phyloP scores from a whole-genome alignment of 2,888 invertebrate species.

The Lasioglossum malachurum region DNA sequence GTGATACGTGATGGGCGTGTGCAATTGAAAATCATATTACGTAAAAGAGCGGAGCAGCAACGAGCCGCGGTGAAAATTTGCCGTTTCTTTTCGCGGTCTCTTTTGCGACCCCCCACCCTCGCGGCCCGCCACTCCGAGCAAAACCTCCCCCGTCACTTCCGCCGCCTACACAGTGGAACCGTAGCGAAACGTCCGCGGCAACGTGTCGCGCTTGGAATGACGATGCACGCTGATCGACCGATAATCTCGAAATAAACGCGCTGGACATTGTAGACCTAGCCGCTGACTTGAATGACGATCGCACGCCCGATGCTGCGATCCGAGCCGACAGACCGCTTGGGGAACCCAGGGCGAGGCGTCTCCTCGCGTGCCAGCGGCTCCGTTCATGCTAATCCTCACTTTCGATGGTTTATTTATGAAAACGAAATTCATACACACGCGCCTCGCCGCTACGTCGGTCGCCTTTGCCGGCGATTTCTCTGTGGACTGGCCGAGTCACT shows the following conservation, averaged over 20 bases:
- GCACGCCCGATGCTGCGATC: neutral
- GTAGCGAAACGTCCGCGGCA: slow-evolving; percentile 22
- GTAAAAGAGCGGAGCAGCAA: slow-evolving; percentile 70
- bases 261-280: slow-evolving; percentile 20
- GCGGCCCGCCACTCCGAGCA: neutral
- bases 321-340: slow-evolving; percentile 7
- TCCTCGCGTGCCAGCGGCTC: slow-evolving; percentile 32
- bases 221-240: slow-evolving; percentile 47
- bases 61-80: slow-evolving; percentile 71
- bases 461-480: neutral
- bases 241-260: slow-evolving; percentile 54
- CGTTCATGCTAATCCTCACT: slow-evolving; percentile 2
- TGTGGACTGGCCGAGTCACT: neutral
- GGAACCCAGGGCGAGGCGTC: neutral
- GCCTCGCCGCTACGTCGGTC: neutral
- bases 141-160: slow-evolving; percentile 11
- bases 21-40: slow-evolving; percentile 80
- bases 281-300: slow-evolving; percentile 41
- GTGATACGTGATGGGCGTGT: slow-evolving; percentile 80
- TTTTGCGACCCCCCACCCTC: slow-evolving; percentile 30
- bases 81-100: slow-evolving; percentile 64
- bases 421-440: slow-evolving; percentile 8
- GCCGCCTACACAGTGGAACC: slow-evolving; percentile 23
- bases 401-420: slow-evolving; percentile 13
- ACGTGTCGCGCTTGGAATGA: slow-evolving; percentile 40